Evolutionary conservation across 1,140 invertebrate genomes (phyloP).

Genomic region (Cepaea nemoralis): DNA sequence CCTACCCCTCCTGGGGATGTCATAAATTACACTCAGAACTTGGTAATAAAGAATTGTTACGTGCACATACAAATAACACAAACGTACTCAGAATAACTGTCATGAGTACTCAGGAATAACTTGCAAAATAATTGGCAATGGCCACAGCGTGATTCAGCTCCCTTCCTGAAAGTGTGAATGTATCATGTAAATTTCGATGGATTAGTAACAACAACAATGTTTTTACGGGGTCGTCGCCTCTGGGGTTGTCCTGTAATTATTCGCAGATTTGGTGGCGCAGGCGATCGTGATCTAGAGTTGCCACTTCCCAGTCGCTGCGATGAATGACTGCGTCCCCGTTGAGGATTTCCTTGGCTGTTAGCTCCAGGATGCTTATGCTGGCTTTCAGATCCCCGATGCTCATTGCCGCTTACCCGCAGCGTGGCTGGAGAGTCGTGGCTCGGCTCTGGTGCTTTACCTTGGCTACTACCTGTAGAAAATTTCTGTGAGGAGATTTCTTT

Average conservation of each 20-base stretch:
- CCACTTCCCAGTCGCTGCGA: neutral
- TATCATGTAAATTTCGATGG: neutral
- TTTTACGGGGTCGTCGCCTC: neutral
- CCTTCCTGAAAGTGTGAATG: too few relatives aligned
- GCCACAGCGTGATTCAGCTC: too few relatives aligned
- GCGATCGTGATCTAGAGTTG: neutral
- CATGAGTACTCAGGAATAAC: too few relatives aligned
- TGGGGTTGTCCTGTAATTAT: neutral
- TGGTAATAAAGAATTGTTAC: too few relatives aligned
- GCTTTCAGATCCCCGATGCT: neutral
- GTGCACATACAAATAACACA: too few relatives aligned
- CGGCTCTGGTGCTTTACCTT: neutral
- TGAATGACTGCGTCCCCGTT: neutral
- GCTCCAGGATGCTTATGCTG: neutral
- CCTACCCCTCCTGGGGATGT: too few relatives aligned
- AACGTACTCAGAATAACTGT: too few relatives aligned
- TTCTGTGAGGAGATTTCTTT: neutral
- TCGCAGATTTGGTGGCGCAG: neutral
- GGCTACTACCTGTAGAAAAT: neutral
- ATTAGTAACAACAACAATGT: slow-evolving; percentile 6
- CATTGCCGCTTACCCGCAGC: neutral
- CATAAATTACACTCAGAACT: too few relatives aligned
- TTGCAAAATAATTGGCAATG: too few relatives aligned
- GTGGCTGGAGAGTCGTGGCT: neutral
- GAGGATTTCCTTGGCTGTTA: too few relatives aligned